Evolutionary conservation across 2,113 vertebrate species (phyloP), one percentile per base, ranked within the genome.

Genomic region (Calonectris borealis): DNA sequence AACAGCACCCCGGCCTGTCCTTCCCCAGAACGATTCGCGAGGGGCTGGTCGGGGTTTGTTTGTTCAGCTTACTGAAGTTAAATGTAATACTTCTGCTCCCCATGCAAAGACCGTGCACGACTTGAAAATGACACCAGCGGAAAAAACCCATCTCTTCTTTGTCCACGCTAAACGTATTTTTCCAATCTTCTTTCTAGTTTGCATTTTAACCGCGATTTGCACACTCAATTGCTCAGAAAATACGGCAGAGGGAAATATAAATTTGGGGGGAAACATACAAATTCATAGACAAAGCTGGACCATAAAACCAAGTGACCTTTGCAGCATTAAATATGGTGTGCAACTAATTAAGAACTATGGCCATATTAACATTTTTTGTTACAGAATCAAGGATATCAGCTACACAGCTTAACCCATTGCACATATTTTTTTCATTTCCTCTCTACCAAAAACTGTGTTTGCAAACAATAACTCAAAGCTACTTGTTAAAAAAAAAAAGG

Each of bases 61-160:
- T 97, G 96, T 95, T 97, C 96, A 96, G 97, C 95, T 93, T 73
- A 95, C 90, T 62, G 75, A 93, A 96, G 93, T 94, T 97, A 96
- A 95, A 81, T 49, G 87, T 55, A 88, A 92, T 93, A 88, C 93
- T 87, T 83, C 92, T 96, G 86, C 92, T 71, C 77, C 32, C 92
- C 89, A 54, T 25, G 97, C 97, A 86, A 97, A 92, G 58, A 9
- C 80, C 60, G 40, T 61, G 68, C 31, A 34, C 95, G 94, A 88
- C 82, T 95, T 85, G 86, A 86, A 93, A 88, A 92, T 36, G 55
- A 60, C 57, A 21, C 71, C 38, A 44, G 51, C 22, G 13, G 38
- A 18, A 38, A 44, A 55, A 44, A 40, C 51, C 40, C 40, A 75
- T 16, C 70, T 88, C 79, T 16, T 48, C 65, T 95, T 94, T 86